Evolutionary conservation across 2,797 vertebrate species (phyloP).

Genomic region (Gymnoscopelus microlampas): DNA sequence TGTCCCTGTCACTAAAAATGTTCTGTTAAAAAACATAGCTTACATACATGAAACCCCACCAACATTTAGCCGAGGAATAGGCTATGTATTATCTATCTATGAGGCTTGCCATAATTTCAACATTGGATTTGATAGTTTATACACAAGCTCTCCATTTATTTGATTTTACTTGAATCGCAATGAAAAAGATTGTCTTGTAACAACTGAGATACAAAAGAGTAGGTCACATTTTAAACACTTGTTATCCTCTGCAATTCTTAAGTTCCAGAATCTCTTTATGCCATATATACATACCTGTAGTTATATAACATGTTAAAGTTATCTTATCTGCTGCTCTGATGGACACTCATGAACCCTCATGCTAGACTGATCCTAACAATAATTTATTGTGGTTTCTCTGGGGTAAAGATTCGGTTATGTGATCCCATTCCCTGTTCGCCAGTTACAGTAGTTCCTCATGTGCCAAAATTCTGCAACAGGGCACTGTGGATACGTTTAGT

Average conservation of each 20-base stretch:
- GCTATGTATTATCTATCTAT: not conserved
- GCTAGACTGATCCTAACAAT: constrained; percentile 23
- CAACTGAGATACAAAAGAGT: not conserved
- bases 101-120: not conserved
- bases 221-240: not conserved
- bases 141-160: not conserved
- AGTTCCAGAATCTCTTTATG: not conserved
- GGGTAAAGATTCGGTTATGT: constrained; percentile 11
- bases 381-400: constrained; percentile 22
- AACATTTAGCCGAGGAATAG: not conserved
- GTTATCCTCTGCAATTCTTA: not conserved
- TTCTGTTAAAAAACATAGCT: constrained; percentile 22
- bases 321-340: not conserved
- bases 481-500: constrained; percentile 36
- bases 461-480: constrained; percentile 42
- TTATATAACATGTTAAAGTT: not conserved
- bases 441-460: constrained; percentile 13
- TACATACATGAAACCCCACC: constrained; percentile 22
- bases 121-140: not conserved
- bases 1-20: constrained; percentile 24
- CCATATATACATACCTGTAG: not conserved
- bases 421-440: constrained; percentile 27
- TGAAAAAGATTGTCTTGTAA: not conserved
- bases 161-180: not conserved
- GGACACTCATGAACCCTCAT: constrained; percentile 4